phyloP scores from a whole-genome alignment of 2,797 vertebrate species.

The Chloroceryle inda region DNA sequence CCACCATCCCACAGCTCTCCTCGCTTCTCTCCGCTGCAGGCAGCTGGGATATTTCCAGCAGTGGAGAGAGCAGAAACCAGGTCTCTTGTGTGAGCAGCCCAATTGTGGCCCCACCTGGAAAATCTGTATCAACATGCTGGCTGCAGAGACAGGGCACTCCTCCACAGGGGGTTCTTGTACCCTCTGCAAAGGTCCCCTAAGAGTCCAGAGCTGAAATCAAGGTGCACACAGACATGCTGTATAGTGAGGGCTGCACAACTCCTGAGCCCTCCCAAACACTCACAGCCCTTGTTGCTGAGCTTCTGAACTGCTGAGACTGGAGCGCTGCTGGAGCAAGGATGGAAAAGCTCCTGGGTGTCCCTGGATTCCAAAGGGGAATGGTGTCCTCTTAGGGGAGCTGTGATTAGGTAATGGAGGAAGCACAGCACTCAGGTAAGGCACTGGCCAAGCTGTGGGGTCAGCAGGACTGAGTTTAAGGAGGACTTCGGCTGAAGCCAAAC shows the following conservation, averaged over 20 bases:
- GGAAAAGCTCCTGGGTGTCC: not conserved
- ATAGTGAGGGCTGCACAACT: not conserved
- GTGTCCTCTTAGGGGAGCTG: not conserved
- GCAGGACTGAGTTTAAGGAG: not conserved
- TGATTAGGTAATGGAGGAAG: not conserved
- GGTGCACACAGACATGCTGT: not conserved
- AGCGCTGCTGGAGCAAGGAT: not conserved
- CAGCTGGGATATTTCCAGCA: constrained; percentile 1
- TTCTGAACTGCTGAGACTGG: not conserved
- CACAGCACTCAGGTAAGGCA: not conserved
- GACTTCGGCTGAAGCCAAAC: not conserved
- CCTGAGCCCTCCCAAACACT: not conserved
- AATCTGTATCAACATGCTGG: fast-evolving
- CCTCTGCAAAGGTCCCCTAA: not conserved
- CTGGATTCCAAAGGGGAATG: not conserved
- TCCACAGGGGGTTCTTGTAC: fast-evolving
- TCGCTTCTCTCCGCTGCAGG: not conserved
- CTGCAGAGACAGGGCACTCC: not conserved
- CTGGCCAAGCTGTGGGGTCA: not conserved
- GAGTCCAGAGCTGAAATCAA: not conserved
- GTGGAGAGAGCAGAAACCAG: constrained; percentile 13
- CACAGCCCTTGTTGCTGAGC: not conserved
- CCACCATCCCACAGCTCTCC: not conserved
- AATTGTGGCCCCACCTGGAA: not conserved
- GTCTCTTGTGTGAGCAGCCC: not conserved